Evolutionary conservation across 1,140 invertebrate genomes (phyloP).

Genomic region (Solenopsis invicta): DNA sequence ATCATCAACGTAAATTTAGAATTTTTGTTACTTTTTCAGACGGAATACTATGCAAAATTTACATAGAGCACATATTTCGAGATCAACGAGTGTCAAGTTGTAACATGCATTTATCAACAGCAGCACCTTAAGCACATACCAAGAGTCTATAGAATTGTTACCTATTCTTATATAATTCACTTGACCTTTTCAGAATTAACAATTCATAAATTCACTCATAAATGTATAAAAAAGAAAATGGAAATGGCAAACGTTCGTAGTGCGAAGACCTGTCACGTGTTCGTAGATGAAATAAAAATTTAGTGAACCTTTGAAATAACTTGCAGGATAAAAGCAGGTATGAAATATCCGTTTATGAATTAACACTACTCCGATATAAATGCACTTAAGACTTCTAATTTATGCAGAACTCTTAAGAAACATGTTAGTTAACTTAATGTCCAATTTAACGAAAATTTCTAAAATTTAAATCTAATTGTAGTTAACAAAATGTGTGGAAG

Average conservation of each 20-base stretch:
- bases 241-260: too few species aligned
- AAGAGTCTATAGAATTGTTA: conserved; percentile 7
- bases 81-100: conserved; percentile 15
- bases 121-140: not conserved
- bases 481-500: too few species aligned
- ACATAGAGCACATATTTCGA: not conserved
- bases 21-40: not conserved
- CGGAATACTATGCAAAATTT: not conserved
- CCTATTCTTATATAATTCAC: not conserved
- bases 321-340: too few species aligned
- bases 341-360: too few species aligned
- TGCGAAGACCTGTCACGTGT: too few species aligned
- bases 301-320: not conserved
- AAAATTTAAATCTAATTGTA: too few species aligned
- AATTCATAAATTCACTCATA: not conserved
- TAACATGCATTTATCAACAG: not conserved
- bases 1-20: not conserved
- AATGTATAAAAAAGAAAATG: not conserved
- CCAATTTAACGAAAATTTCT: too few species aligned
- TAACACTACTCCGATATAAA: too few species aligned
- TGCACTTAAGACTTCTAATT: too few species aligned
- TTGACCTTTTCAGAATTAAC: not conserved
- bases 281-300: not conserved
- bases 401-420: too few species aligned
- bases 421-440: too few species aligned